Evolutionary conservation across 2,888 invertebrate genomes (phyloP).

Genomic region (Cryptophagus acutangulus): DNA sequence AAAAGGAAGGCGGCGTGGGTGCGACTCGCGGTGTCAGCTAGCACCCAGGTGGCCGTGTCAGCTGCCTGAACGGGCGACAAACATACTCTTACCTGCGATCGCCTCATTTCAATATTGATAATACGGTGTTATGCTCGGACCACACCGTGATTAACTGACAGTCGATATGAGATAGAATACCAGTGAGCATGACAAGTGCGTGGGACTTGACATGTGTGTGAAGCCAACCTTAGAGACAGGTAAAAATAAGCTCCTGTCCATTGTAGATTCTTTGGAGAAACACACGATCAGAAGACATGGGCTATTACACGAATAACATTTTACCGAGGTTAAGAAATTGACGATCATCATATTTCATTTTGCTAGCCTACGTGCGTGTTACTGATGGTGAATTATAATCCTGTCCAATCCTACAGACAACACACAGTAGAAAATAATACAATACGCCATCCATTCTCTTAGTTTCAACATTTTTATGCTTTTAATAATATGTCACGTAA

Average conservation of each 20-base stretch:
- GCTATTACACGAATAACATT: conserved; percentile 29
- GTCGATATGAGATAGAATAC: conserved; percentile 41
- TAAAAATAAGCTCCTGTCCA: conserved; percentile 38
- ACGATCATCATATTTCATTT: conserved; percentile 27
- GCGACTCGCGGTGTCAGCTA: conserved; percentile 36
- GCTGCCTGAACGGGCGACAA: conserved; percentile 44
- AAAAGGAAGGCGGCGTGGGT: conserved; percentile 33
- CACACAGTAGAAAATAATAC: background rate
- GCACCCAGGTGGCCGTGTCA: conserved; percentile 48
- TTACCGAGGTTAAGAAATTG: conserved; percentile 22
- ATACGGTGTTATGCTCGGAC: conserved; percentile 38
- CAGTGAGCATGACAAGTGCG: conserved; percentile 37
- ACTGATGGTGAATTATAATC: conserved; percentile 9
- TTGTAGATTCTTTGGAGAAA: conserved; percentile 24
- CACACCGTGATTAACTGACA: conserved; percentile 43
- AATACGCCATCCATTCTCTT: background rate
- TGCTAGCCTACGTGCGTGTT: conserved; percentile 7
- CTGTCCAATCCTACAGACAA: conserved; percentile 14
- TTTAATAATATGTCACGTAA: no score
- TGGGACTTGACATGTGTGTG: conserved; percentile 39
- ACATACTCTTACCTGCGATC: conserved; percentile 38
- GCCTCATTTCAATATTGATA: conserved; percentile 45
- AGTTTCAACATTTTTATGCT: no score
- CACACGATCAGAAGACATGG: conserved; percentile 24
- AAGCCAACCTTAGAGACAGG: conserved; percentile 33